These are phyloP conservation scores for Cyclina sinensis DNA, from an alignment of 1,140 invertebrate genomes.

Conservation along the genomic window DNA sequence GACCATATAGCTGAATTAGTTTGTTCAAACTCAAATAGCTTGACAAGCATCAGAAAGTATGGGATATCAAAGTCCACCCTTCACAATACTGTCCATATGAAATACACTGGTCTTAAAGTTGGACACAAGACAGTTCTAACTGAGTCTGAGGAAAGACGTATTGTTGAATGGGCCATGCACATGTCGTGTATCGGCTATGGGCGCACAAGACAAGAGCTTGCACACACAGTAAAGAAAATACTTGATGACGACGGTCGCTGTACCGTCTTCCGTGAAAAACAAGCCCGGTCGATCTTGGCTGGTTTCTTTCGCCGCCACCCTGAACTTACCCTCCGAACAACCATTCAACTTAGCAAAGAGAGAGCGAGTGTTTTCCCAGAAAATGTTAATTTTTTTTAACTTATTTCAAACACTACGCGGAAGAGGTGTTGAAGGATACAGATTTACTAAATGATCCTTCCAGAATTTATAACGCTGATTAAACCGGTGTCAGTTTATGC, in stretches of 20 bases:
- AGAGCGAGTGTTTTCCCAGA: constrained; percentile 46
- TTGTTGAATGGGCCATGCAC: constrained; percentile 50
- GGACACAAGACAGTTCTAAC: constrained; percentile 27
- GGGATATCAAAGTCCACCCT: too few species aligned
- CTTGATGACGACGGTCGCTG: constrained; percentile 49
- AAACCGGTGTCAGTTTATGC: constrained; percentile 35
- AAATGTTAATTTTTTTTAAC: constrained; percentile 42
- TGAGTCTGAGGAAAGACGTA: constrained; percentile 1
- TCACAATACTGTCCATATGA: too few species aligned
- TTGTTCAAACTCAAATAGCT: too few species aligned
- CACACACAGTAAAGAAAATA: constrained; percentile 46
- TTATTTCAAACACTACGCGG: not conserved
- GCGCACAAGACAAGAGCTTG: constrained; percentile 41
- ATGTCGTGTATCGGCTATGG: constrained; percentile 66
- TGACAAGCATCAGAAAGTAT: too few species aligned
- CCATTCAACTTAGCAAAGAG: constrained; percentile 74
- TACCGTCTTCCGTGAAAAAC: constrained; percentile 35
- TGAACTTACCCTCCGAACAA: constrained; percentile 84
- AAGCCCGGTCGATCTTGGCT: constrained; percentile 86
- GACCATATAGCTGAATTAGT: too few species aligned
- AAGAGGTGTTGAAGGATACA: not conserved
- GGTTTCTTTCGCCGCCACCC: constrained; percentile 86
- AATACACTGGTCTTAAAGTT: too few species aligned
- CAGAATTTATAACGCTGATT: constrained; percentile 31
- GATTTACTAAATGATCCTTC: not conserved